Evolutionary conservation across 1,140 invertebrate genomes (phyloP), one percentile per base, ranked within the genome.

Genomic region (Schlechtendalia chinensis): DNA sequence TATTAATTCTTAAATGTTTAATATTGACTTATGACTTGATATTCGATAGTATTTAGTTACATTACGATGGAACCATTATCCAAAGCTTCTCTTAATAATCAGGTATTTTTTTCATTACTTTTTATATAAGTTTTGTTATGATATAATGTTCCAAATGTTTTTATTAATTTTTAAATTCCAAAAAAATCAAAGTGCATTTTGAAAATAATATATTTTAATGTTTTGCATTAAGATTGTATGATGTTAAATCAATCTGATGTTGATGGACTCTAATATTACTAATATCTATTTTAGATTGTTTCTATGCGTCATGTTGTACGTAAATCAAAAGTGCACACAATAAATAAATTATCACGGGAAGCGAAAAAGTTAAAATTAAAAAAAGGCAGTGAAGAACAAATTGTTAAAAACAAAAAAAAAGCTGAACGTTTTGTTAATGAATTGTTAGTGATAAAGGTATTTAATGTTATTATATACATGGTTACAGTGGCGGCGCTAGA

Each of bases 381-480:
- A 81, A 82, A 82, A 61, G 82, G 81, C 6, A 75, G 8, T 12
- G 71, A 82, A 67, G 77, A 82, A 77, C 81, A 82, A 53, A 79
- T 72, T 53, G 16, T 71, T 11, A 81, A 82, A 65, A 77, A 82
- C 79, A n/a, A 47, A 65, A 72, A 56, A 29, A 82, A 82, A 77
- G 67, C 82, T 19, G 81, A 82, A 45, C 75, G 81, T 45, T 81
- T 82, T n/a, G 29, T 81, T 0, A 61, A 65, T 39, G 82, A 82
- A 75, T 56, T 82, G n/a, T n/a, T 50, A 22, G 29, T 72, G 1
- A 71, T 82, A n/a, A 82, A 82, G 82, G 82, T 82, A 80, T 39
- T 11, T 29, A 45, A 14, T 0, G 2, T 61, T 27, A 47, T 39
- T 29, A 5, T 47, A 45, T 58, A 19, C 56, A 39, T n/a, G n/a